Base-by-base conservation (phyloP, 1,140 invertebrate species). In the Trichogramma pretiosum region DNA sequence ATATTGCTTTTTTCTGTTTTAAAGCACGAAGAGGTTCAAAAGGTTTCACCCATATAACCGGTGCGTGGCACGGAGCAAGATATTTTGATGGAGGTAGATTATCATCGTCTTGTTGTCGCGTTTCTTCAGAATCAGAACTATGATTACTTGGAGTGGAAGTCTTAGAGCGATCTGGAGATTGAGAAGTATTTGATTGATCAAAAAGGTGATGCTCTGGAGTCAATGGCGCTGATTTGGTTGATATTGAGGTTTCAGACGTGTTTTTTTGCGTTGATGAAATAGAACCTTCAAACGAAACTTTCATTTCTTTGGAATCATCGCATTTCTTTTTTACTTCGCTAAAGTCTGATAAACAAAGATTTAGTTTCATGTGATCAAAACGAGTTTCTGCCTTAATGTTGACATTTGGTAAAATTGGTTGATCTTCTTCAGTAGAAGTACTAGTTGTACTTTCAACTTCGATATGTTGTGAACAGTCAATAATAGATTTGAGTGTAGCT, bases 21-120 rank as follows among this genome's bases (percentile, higher is more conserved):
- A 72, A 23, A 2, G 62, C 59, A 38, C 58, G 58, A 1, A 72
- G 36, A 7, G 64, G 63, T 5, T 70, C 67, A n/a, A 70, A 56
- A 46, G 58, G 69, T 2, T 59, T 64, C 4, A 53, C 45, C 13
- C 63, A 52, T 32, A 65, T 37, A 3, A 64, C 50, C 1, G 68
- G 65, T 2, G 58, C 53, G 33, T 70, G 65, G 46, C 65, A 70
- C 2, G 68, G 62, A 5, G 63, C 64, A 14, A 60, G 48, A 11
- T 57, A 48, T 47, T 64, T 64, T 1, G 53, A 59, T 28, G 48
- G 51, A 0, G 55, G 30, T 7, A 57, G 53, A 33, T 59, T 43
- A 7, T 62, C 52, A 1, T 40, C 19, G 40, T 28, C 37, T 34
- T 58, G 46, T 40, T 10, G 3, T 26, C 33, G 7, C 26, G 48